Conservation (phyloP, 2,888 invertebrate genomes). For the Pharmacophagus antenor region DNA sequence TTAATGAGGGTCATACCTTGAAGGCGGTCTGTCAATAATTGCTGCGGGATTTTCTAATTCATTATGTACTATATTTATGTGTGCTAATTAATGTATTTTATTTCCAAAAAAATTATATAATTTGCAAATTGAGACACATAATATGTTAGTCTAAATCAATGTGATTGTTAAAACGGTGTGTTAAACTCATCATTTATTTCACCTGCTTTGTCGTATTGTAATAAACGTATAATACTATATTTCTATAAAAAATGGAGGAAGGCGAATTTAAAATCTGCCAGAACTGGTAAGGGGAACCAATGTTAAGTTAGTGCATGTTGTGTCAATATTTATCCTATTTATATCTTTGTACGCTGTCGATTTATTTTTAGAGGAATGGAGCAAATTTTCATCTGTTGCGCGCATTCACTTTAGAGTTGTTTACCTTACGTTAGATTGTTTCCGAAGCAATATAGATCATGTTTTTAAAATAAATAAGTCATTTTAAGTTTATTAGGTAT, state of each 20-base stretch:
- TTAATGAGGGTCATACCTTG: conserved; percentile 1
- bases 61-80: neutral
- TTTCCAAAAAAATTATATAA: neutral
- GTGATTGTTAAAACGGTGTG: conserved; percentile 2
- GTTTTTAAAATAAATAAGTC: neutral
- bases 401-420: conserved; percentile 53
- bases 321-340: conserved; percentile 71
- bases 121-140: neutral
- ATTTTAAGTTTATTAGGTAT: neutral
- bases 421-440: conserved; percentile 45
- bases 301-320: conserved; percentile 44
- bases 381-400: conserved; percentile 52
- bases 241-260: conserved; percentile 55
- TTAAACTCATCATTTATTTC: neutral
- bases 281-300: conserved; percentile 70
- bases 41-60: conserved; percentile 13
- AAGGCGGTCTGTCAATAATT: conserved; percentile 9
- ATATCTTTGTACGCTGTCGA: conserved; percentile 58
- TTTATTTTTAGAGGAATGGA: conserved; percentile 75
- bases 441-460: neutral
- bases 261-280: conserved; percentile 67
- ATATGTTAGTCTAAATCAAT: neutral
- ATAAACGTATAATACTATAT: conserved; percentile 15
- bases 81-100: neutral
- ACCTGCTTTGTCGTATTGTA: conserved; percentile 2